phyloP scores from a whole-genome alignment of 2,113 vertebrate genomes.

The Vulpes ferrilata region DNA sequence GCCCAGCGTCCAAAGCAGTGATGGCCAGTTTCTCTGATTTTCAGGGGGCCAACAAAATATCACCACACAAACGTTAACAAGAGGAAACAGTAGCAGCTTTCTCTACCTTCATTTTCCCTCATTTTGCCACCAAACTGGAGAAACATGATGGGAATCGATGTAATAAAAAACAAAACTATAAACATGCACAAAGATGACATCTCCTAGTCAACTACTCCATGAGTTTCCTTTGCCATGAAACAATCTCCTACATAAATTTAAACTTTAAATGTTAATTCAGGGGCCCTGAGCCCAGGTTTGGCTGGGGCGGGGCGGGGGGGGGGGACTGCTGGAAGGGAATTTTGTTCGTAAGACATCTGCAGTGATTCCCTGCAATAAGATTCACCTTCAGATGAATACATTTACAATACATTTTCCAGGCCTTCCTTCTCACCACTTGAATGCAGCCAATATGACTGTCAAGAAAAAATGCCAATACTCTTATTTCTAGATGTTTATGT shows the following conservation, averaged over 20 bases:
- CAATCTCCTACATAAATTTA: not conserved
- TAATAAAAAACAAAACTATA: not conserved
- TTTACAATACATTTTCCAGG: not conserved
- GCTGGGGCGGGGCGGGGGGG: rapidly evolving
- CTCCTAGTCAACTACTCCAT: not conserved
- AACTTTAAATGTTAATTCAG: not conserved
- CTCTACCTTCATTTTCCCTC: not conserved
- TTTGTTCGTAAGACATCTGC: not conserved
- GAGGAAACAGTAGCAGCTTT: not conserved
- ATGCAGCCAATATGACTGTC: not conserved
- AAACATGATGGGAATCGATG: conserved; percentile 13
- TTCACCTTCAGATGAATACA: too few relatives aligned
- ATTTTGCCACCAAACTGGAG: conserved; percentile 27
- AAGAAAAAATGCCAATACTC: conserved; percentile 54
- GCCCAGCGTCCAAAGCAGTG: not conserved
- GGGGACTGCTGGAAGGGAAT: not conserved
- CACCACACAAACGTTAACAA: not conserved
- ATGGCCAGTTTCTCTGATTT: not conserved
- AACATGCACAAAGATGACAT: not conserved
- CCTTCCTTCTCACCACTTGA: not conserved
- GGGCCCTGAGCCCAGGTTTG: not conserved
- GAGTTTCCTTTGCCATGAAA: conserved; percentile 6
- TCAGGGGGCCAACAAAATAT: not conserved
- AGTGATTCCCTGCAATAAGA: not conserved
- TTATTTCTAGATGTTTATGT: conserved; percentile 35